Conservation (phyloP, 2,113 vertebrate genomes). For the Poeciliopsis occidentalis region DNA sequence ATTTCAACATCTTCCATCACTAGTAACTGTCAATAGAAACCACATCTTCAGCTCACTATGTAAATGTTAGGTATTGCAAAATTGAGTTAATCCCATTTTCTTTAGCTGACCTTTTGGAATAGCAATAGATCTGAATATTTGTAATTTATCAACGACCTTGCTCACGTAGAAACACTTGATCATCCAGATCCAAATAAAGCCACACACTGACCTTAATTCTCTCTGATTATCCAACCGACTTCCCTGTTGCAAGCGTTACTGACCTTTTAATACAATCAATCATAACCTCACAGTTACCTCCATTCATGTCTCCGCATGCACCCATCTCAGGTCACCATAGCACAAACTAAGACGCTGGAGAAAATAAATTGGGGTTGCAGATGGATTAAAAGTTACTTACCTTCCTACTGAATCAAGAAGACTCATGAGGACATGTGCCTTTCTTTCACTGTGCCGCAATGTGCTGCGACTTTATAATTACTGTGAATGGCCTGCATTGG, state of each 20-base stretch:
- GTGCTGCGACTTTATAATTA: slow-evolving; percentile 30
- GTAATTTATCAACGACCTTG: neutral
- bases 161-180: neutral
- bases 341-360: neutral
- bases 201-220: slow-evolving; percentile 54
- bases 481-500: slow-evolving; percentile 38
- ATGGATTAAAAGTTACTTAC: neutral
- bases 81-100: neutral
- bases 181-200: slow-evolving; percentile 28
- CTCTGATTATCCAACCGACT: slow-evolving; percentile 42
- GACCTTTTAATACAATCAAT: slow-evolving; percentile 58
- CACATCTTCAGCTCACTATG: neutral
- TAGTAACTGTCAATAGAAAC: too few relatives aligned
- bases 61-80: neutral
- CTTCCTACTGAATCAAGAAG: neutral
- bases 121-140: neutral
- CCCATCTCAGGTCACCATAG: neutral
- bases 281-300: slow-evolving; percentile 31
- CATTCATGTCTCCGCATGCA: neutral
- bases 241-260: slow-evolving; percentile 24
- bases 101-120: neutral
- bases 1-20: too few relatives aligned
- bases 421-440: neutral
- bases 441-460: slow-evolving; percentile 46
- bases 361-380: slow-evolving; percentile 28